phyloP scores from a whole-genome alignment of 2,888 invertebrate species.

The Drosophila demipolita region DNA sequence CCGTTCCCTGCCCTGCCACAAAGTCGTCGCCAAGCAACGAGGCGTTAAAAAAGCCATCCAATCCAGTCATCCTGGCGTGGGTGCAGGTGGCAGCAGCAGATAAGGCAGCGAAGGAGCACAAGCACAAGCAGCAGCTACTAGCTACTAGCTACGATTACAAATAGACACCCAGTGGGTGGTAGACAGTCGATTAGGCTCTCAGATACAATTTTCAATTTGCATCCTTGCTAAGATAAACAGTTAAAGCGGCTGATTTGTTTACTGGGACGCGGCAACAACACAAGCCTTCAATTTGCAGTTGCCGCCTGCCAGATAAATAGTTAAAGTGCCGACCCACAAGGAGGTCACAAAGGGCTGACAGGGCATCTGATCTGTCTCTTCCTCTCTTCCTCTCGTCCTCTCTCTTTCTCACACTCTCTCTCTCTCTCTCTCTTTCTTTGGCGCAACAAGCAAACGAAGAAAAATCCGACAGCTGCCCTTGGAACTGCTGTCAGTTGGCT shows the following conservation, averaged over 20 bases:
- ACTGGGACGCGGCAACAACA: constrained; percentile 32
- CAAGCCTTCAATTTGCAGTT: constrained; percentile 44
- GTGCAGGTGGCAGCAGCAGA: constrained; percentile 16
- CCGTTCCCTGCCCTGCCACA: constrained; percentile 5
- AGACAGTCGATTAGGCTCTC: constrained; percentile 46
- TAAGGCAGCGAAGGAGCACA: neutral
- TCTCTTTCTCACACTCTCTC: neutral
- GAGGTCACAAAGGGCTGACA: constrained; percentile 48
- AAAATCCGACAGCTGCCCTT: constrained; percentile 50
- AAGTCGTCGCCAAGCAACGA: constrained; percentile 54
- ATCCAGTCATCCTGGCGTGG: constrained; percentile 22
- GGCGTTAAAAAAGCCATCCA: constrained; percentile 64
- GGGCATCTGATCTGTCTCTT: constrained; percentile 25
- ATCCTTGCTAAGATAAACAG: constrained; percentile 47
- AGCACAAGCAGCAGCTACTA: neutral
- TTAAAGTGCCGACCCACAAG: constrained; percentile 27
- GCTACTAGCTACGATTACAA: constrained; percentile 11
- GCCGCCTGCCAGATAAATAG: constrained; percentile 55
- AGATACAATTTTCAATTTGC: constrained; percentile 68
- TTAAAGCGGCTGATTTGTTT: constrained; percentile 48
- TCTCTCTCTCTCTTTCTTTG: neutral
- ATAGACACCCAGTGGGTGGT: constrained; percentile 1
- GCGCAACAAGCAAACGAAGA: constrained; percentile 28
- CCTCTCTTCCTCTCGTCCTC: neutral
- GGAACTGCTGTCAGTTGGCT: constrained; percentile 45